Percentiles rank a stretch among this genome's conserved stretches.
phyloP scores from a whole-genome alignment of 2,888 invertebrate genomes.

The Alloscopus bannaensis region DNA sequence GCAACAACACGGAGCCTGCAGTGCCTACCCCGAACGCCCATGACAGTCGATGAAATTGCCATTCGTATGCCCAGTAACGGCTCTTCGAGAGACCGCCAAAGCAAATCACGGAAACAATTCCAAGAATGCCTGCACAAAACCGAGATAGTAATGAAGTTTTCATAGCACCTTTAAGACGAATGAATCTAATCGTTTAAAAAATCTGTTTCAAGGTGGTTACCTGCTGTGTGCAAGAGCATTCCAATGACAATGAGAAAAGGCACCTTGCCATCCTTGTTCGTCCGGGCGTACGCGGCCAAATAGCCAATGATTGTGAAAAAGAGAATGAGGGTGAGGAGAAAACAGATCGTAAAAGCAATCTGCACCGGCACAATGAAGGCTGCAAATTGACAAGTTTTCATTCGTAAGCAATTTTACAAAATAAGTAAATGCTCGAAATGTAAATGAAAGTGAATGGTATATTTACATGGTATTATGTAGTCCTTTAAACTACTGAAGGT shows the following conservation, averaged over 20 bases:
- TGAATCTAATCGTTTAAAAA: not conserved
- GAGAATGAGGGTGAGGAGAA: conserved; percentile 85
- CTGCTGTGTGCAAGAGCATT: conserved; percentile 80
- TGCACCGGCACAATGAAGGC: conserved; percentile 97
- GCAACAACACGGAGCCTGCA: conserved; percentile 84
- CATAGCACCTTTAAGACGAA: not conserved
- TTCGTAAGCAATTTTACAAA: conserved; percentile 29
- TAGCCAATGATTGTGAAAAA: conserved; percentile 86
- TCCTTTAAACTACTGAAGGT: conserved; percentile 93
- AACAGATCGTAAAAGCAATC: conserved; percentile 91
- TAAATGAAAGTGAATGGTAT: too few species aligned
- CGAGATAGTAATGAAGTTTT: conserved; percentile 2
- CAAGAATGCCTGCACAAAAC: conserved; percentile 81
- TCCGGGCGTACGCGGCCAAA: conserved; percentile 89
- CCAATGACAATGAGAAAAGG: conserved; percentile 82
- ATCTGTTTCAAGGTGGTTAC: conserved; percentile 76
- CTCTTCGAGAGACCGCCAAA: conserved; percentile 91
- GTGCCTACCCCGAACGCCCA: conserved; percentile 94
- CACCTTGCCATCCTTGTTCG: conserved; percentile 83
- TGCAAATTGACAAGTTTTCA: conserved; percentile 78
- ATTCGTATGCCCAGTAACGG: conserved; percentile 96
- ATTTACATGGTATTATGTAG: conserved; percentile 88
- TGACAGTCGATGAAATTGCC: conserved; percentile 95
- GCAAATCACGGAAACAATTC: conserved; percentile 88
- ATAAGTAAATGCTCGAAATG: too few species aligned